Base-by-base conservation (phyloP, 2,888 invertebrate species). In the Meteorus cinctellus region DNA sequence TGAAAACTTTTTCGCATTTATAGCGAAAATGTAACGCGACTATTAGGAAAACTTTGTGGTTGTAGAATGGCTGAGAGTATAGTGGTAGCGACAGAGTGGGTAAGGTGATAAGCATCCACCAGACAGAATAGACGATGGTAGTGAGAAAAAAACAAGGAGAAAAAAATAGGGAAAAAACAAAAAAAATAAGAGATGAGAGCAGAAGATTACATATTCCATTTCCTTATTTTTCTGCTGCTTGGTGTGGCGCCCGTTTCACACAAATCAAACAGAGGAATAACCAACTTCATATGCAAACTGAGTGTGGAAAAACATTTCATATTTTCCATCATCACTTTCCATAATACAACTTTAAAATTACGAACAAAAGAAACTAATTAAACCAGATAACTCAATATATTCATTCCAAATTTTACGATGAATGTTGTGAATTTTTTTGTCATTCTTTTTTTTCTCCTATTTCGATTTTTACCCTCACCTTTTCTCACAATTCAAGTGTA, bases 1-100 rank as follows among this genome's bases (percentile, higher is more conserved):
- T 48, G 24, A 72, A 72, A 72, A 72, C 55, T 73, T 73, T 67
- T n/a, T 36, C 73, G 48, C 31, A 66, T 72, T 65, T 65, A 72
- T 65, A 73, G 45, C 19, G 27, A 62, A 72, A 55, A 36, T 34
- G 31, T 67, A 73, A 74, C 68, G 34, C 41, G 67, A 68, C 68
- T 68, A 74, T 60, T 67, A 67, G 59, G 60, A 48, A 74, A 74
- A 74, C 36, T 65, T 65, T 36, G 65, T 65, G 65, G 36, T 65
- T 65, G 8, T 34, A 55, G 3, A 55, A 55, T 55, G 55, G 55
- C n/a, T 19, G 55, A 19, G 19, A 55, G 19, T 55, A 6, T 55
- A 55, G 55, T 48, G 1, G 48, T 55, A 55, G 55, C 55, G 55
- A 55, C n/a, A 55, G 55, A 55, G 55, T 55, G n/a, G 55, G 55